phyloP scores from a whole-genome alignment of 2,888 invertebrate species.

The Pinctada fucata region DNA sequence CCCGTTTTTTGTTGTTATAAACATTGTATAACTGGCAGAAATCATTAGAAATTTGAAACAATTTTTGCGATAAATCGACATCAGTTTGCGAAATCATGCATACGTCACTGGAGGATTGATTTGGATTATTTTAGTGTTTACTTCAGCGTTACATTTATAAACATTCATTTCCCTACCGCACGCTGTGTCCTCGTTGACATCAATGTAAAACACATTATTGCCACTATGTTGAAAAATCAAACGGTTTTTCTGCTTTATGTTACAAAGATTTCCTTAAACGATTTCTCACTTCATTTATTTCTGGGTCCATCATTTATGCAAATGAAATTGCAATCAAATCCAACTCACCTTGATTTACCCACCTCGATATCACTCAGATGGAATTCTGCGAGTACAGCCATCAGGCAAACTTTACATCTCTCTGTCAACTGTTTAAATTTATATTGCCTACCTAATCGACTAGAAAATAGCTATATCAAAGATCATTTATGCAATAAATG shows the following conservation, averaged over 20 bases:
- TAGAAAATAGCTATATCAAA: constrained; percentile 26
- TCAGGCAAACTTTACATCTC: not conserved
- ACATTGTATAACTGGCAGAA: no score
- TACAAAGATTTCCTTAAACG: constrained; percentile 16
- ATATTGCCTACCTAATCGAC: constrained; percentile 15
- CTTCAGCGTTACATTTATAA: no score
- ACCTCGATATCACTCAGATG: not conserved
- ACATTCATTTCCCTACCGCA: constrained; percentile 19
- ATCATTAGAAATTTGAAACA: no score
- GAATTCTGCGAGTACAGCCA: not conserved
- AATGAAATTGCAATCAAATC: constrained; percentile 28
- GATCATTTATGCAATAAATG: constrained; percentile 38
- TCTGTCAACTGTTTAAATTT: not conserved
- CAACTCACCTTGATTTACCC: not conserved
- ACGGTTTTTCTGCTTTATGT: constrained; percentile 19
- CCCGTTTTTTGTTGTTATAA: no score
- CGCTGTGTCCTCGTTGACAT: not conserved
- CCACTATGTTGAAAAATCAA: constrained; percentile 22
- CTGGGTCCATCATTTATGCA: constrained; percentile 39
- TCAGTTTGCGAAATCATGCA: no score
- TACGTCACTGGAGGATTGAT: no score
- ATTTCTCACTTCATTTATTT: constrained; percentile 23
- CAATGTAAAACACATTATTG: not conserved
- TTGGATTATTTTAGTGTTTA: no score
- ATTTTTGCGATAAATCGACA: no score